phyloP scores from a whole-genome alignment of 2,888 invertebrate species.

The Hydropsyche betteni region DNA sequence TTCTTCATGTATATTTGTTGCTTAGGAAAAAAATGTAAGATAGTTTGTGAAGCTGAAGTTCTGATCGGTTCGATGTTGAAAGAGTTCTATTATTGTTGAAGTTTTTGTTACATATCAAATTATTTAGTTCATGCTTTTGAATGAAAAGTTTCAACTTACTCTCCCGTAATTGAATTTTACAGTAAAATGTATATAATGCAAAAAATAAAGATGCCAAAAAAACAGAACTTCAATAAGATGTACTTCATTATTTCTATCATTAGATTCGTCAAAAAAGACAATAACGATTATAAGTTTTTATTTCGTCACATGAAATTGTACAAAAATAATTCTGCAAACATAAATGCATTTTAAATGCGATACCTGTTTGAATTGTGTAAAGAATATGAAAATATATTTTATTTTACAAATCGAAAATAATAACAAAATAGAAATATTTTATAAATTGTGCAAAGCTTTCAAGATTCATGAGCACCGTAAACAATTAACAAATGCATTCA shows the following conservation, averaged over 20 bases:
- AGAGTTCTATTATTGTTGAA: neutral
- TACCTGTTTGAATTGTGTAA: too few species aligned
- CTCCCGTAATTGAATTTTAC: conserved; percentile 14
- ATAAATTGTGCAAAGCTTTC: too few species aligned
- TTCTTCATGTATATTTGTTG: conserved; percentile 11
- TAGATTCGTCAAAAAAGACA: too few species aligned
- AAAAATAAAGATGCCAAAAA: conserved; percentile 27
- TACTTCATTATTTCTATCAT: conserved; percentile 11
- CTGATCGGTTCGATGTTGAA: conserved; percentile 4
- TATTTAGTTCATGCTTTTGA: conserved; percentile 11
- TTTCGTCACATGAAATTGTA: too few species aligned
- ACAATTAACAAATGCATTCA: too few species aligned
- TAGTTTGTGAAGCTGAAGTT: conserved; percentile 13
- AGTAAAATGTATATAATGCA: conserved; percentile 18
- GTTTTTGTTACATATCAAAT: conserved; percentile 25
- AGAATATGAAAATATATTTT: too few species aligned
- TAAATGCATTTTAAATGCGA: too few species aligned
- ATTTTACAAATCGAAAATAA: too few species aligned
- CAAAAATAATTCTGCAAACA: too few species aligned
- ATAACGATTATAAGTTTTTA: too few species aligned
- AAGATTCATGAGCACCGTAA: too few species aligned
- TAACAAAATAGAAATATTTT: too few species aligned
- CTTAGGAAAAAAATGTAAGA: conserved; percentile 18
- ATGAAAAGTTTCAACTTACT: neutral
- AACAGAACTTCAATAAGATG: conserved; percentile 15